A percentile compares a stretch with the other conserved stretches of the same genome.
phyloP scores from a whole-genome alignment of 2,113 vertebrate genomes.

The Actinemys pallida region DNA sequence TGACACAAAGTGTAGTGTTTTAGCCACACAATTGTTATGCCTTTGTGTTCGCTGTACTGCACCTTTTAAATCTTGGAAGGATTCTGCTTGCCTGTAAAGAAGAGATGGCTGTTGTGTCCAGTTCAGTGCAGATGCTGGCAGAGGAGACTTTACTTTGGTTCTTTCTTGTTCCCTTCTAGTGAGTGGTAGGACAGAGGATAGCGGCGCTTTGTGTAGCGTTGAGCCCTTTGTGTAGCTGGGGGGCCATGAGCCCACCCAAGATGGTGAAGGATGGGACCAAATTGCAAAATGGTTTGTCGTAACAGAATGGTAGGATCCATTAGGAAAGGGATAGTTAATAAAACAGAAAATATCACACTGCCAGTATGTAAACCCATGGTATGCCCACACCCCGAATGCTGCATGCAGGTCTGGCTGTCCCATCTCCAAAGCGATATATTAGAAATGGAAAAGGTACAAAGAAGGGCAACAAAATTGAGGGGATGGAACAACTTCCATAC shows the following conservation, averaged over 20 bases:
- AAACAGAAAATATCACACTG: not conserved
- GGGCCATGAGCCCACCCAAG: not conserved
- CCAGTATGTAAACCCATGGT: not conserved
- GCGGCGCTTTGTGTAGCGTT: not conserved
- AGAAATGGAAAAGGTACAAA: not conserved
- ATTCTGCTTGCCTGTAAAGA: not conserved
- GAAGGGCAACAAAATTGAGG: not conserved
- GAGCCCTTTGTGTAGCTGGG: not conserved
- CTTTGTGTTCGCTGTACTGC: not conserved
- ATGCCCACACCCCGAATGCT: not conserved
- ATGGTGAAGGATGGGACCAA: not conserved
- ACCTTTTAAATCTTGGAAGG: not conserved
- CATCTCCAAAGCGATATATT: not conserved
- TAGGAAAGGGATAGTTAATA: not conserved
- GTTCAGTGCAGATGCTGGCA: not conserved
- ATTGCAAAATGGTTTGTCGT: not conserved
- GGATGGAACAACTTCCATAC: not conserved
- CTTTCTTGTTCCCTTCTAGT: not conserved
- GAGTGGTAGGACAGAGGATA: not conserved
- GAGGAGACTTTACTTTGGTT: not conserved
- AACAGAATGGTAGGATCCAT: not conserved
- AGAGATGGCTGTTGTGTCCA: not conserved
- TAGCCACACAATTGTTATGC: too few relatives aligned
- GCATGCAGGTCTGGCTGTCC: too few relatives aligned
- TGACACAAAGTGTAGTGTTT: not conserved